Percentiles rank a stretch among this genome's conserved stretches.
These are phyloP conservation scores for Sebastes matsubarae DNA, from an alignment of 2,797 vertebrate genomes.

Conservation along the genomic window DNA sequence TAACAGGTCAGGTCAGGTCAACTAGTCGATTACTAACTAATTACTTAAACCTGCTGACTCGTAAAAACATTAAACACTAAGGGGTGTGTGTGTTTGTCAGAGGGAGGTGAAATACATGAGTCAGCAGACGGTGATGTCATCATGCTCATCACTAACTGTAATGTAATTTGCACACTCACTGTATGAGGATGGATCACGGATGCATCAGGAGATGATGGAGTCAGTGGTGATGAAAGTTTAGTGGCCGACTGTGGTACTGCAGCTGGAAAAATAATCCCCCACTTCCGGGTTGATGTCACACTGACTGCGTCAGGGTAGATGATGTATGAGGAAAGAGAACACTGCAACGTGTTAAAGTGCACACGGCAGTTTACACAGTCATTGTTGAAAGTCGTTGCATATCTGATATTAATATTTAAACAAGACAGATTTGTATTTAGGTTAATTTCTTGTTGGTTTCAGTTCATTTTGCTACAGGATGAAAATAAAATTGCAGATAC, in stretches of 20 bases:
- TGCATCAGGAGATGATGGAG: neutral
- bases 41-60: neutral
- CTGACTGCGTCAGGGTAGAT: neutral
- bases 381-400: no score
- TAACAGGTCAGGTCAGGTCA: neutral
- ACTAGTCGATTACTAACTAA: neutral
- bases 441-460: neutral
- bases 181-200: neutral
- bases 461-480: neutral
- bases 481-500: neutral
- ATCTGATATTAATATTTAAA: no score
- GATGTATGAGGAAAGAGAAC: neutral
- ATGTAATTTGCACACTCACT: conserved; percentile 21
- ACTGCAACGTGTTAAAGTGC: neutral
- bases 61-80: neutral
- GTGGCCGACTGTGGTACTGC: neutral
- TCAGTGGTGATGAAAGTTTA: neutral
- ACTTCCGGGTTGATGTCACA: neutral
- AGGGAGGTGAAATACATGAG: neutral
- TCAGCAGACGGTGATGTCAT: conserved; percentile 52
- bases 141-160: conserved; percentile 30
- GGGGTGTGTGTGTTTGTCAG: neutral
- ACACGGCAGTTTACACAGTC: neutral
- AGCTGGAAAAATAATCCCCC: neutral
- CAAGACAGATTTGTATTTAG: neutral